Evolutionary conservation across 2,113 vertebrate species (phyloP).

Genomic region (Hirundichthys speculiger): DNA sequence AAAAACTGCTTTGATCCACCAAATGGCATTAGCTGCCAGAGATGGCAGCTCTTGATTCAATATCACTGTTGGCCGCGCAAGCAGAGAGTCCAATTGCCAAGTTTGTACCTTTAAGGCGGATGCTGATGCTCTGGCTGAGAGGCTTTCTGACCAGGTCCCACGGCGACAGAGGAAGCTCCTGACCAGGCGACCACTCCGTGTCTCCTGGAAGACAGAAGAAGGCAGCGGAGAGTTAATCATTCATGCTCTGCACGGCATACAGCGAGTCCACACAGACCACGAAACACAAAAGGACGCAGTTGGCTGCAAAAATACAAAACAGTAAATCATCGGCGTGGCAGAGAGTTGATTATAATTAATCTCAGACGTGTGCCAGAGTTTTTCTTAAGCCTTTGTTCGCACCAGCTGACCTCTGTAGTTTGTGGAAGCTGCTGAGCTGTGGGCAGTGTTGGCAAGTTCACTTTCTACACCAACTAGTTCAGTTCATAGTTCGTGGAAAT

Average conservation of each 20-base stretch:
- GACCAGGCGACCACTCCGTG: conserved; percentile 84
- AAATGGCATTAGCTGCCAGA: conserved; percentile 16
- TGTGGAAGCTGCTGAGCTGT: too few relatives aligned
- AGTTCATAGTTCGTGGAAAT: too few relatives aligned
- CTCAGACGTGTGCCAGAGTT: too few relatives aligned
- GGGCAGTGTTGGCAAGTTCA: too few relatives aligned
- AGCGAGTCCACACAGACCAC: too few relatives aligned
- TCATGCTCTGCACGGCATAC: neutral
- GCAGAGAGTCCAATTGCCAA: neutral
- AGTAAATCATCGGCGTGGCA: too few relatives aligned
- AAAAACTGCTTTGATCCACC: conserved; percentile 34
- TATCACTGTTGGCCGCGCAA: neutral
- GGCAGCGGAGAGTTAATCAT: neutral
- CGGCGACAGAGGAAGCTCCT: conserved; percentile 83
- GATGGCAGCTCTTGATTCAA: conserved; percentile 19
- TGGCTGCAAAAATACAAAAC: too few relatives aligned
- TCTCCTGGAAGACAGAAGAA: conserved; percentile 81
- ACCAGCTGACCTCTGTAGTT: too few relatives aligned
- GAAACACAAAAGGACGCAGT: too few relatives aligned
- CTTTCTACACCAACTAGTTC: too few relatives aligned
- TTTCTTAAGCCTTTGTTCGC: too few relatives aligned
- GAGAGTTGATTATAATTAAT: too few relatives aligned
- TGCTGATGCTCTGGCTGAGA: conserved; percentile 83
- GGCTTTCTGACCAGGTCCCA: conserved; percentile 93
- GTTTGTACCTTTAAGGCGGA: conserved; percentile 78